A percentile compares a stretch with the other conserved stretches of the same genome.
Evolutionary conservation across 2,113 vertebrate genomes (phyloP).

Genomic region (Isurus oxyrinchus): DNA sequence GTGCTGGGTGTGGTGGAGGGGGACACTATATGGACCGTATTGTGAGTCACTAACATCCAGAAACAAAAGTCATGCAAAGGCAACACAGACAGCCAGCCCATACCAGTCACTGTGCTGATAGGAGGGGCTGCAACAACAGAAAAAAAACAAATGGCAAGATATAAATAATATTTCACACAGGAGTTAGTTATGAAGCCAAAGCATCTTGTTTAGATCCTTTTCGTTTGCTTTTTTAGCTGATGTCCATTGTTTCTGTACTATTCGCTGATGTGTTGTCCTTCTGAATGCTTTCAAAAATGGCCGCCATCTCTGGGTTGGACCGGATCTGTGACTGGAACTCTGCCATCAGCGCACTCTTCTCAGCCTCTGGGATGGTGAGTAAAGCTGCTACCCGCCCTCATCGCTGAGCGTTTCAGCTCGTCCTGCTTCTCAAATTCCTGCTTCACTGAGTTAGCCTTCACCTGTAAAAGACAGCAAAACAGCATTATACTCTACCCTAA

Average conservation of each 20-base stretch:
- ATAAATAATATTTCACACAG: constrained; percentile 38
- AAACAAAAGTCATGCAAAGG: constrained; percentile 34
- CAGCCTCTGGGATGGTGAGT: constrained; percentile 78
- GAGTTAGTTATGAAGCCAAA: constrained; percentile 27
- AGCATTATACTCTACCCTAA: fast-evolving
- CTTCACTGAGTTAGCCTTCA: constrained; percentile 88
- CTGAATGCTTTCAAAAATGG: constrained; percentile 84
- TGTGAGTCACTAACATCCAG: neutral
- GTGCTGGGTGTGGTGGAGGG: neutral
- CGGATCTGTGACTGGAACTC: constrained; percentile 83
- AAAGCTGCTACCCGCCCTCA: constrained; percentile 88
- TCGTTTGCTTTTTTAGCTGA: constrained; percentile 59
- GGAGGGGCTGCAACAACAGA: constrained; percentile 10
- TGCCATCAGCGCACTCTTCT: constrained; percentile 76
- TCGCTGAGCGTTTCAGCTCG: constrained; percentile 82
- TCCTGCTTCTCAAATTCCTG: constrained; percentile 98
- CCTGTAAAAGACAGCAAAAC: constrained; percentile 54
- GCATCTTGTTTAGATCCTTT: constrained; percentile 37
- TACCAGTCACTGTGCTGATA: neutral
- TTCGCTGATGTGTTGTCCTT: constrained; percentile 59
- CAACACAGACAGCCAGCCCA: neutral
- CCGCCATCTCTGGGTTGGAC: constrained; percentile 72
- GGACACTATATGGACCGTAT: neutral
- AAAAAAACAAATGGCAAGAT: constrained; percentile 11
- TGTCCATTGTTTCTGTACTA: constrained; percentile 70